Conservation (phyloP, 2,113 vertebrate species). For the Catagonus wagneri region DNA sequence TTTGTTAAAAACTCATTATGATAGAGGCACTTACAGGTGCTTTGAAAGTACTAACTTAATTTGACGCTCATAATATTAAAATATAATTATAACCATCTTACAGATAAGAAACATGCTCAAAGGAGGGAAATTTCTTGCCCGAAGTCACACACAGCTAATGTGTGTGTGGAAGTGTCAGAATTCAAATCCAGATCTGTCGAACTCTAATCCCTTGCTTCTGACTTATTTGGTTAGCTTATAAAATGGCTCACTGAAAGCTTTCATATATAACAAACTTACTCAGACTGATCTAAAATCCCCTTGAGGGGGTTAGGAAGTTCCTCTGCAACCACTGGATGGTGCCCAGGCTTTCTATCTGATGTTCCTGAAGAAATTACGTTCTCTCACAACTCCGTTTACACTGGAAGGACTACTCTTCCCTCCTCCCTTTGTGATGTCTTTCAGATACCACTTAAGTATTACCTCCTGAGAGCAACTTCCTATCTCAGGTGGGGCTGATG, state of each 20-base stretch:
- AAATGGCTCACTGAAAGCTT: background rate
- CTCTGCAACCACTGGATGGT: background rate
- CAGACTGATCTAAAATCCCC: background rate
- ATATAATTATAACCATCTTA: background rate
- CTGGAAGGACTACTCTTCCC: background rate
- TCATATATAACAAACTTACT: background rate
- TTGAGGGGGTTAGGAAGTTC: background rate
- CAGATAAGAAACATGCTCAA: background rate
- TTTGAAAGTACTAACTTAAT: background rate
- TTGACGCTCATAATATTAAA: background rate
- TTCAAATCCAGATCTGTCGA: background rate
- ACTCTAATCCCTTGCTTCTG: background rate
- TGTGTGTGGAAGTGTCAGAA: background rate
- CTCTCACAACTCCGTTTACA: background rate
- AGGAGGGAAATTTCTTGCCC: background rate
- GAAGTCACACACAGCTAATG: background rate
- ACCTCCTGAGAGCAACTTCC: background rate
- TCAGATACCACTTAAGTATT: background rate
- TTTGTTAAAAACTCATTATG: background rate
- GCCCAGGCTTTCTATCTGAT: background rate
- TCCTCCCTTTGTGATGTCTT: background rate
- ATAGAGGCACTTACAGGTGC: background rate
- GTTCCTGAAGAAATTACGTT: background rate
- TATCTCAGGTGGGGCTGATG: background rate
- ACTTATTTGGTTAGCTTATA: no score